Conservation (phyloP, 1,140 invertebrate species). For the Riptortus pedestris region DNA sequence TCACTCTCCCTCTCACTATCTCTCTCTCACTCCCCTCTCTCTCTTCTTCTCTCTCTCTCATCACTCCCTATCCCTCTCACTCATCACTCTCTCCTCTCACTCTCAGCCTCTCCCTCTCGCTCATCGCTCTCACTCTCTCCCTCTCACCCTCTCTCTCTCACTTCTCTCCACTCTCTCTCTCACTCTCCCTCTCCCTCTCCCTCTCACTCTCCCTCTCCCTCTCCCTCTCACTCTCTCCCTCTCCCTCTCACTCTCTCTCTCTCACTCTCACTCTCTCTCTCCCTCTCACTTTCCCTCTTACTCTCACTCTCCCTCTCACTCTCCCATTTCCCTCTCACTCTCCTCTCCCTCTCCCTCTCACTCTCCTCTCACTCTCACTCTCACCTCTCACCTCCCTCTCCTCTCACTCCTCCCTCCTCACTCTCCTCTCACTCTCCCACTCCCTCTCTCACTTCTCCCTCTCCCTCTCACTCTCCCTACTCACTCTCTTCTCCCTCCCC, state of each 20-base stretch:
- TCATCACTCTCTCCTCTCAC: no score
- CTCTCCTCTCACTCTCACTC: not conserved
- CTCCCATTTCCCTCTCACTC: not conserved
- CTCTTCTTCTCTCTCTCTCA: not conserved
- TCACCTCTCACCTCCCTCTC: not conserved
- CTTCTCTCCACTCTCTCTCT: constrained; percentile 5
- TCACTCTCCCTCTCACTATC: not conserved
- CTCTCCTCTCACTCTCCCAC: not conserved
- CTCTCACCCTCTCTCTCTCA: no score
- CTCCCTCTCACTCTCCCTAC: not conserved
- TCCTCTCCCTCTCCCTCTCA: not conserved
- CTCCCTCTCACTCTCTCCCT: no score
- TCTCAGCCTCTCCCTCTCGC: no score
- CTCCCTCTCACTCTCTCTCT: not conserved
- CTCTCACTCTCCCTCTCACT: not conserved
- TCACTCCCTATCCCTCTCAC: no score
- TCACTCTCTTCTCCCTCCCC: not conserved
- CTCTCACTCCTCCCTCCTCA: not conserved
- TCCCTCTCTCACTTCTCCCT: not conserved
- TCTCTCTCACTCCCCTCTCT: not conserved
- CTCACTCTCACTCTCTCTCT: not conserved
- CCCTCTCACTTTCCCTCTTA: not conserved
- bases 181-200: not conserved
- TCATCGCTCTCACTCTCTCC: no score
- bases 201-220: not conserved